Conservation (phyloP, 2,113 vertebrate species). For the Cynocephalus volans region DNA sequence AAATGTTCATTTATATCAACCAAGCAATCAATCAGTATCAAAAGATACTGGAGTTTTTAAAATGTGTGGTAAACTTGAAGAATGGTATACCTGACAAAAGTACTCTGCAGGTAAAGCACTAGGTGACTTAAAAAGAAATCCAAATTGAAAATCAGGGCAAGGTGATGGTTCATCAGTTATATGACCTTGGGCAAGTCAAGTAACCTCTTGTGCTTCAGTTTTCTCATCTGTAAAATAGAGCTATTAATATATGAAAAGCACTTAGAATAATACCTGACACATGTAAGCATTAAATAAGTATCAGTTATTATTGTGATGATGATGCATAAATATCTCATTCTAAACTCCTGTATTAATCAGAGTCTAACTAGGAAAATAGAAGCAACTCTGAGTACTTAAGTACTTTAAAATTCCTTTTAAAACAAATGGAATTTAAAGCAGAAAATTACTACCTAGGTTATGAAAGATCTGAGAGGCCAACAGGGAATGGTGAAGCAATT, state of each 20-base stretch:
- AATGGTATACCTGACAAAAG: background rate
- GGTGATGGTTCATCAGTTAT: background rate
- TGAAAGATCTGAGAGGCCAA: background rate
- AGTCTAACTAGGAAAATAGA: background rate
- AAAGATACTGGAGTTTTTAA: background rate
- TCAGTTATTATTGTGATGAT: background rate
- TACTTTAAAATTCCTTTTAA: no score
- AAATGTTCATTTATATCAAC: slow-evolving; percentile 27
- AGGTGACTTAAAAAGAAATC: background rate
- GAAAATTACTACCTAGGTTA: background rate
- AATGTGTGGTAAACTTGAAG: slow-evolving; percentile 25
- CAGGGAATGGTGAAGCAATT: background rate
- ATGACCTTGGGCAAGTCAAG: background rate
- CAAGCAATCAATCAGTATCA: background rate
- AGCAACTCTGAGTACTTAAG: background rate
- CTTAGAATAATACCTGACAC: background rate
- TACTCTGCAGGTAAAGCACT: background rate
- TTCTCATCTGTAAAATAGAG: background rate
- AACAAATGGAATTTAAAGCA: slow-evolving; percentile 38
- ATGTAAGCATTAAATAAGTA: slow-evolving; percentile 27
- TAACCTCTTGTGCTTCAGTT: slow-evolving; percentile 3
- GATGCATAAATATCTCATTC: background rate
- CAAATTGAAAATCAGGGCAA: background rate
- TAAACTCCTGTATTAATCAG: background rate
- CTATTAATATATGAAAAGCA: background rate